phyloP scores from a whole-genome alignment of 2,888 invertebrate genomes.

The Drosophila colorata region DNA sequence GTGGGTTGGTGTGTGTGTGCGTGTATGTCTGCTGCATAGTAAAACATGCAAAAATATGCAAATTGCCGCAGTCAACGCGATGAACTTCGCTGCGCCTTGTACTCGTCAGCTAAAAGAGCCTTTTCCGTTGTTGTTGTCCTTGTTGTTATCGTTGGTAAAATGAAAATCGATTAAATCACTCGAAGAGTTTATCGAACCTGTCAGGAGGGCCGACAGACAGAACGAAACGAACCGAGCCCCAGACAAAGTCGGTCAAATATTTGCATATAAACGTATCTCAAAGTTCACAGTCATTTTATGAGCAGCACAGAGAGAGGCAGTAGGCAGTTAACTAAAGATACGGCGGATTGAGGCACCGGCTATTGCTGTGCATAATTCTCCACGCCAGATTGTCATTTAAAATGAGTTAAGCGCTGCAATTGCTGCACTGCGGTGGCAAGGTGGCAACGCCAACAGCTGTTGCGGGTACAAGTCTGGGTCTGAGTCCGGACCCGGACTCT shows the following conservation, averaged over 20 bases:
- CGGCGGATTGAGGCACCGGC: background rate
- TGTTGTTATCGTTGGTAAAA: constrained; percentile 22
- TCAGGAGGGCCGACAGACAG: constrained; percentile 22
- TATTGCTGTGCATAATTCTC: constrained; percentile 67
- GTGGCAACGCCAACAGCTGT: constrained; percentile 28
- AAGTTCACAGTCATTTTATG: constrained; percentile 32
- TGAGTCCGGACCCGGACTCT: constrained; percentile 5
- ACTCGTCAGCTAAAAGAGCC: constrained; percentile 66
- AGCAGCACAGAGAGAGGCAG: constrained; percentile 13
- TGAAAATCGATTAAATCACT: constrained; percentile 74
- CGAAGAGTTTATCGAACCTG: constrained; percentile 79
- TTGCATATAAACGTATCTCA: constrained; percentile 30
- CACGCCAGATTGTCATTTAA: constrained; percentile 84
- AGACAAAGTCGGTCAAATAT: constrained; percentile 57
- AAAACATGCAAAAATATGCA: constrained; percentile 79
- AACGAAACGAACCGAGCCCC: background rate
- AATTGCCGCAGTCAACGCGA: constrained; percentile 80
- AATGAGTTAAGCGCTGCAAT: constrained; percentile 80
- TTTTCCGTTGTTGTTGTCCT: constrained; percentile 52
- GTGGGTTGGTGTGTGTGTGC: constrained; percentile 28
- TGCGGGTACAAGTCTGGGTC: background rate
- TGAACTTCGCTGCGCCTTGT: constrained; percentile 66
- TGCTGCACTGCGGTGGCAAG: constrained; percentile 75
- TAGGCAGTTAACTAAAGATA: background rate
- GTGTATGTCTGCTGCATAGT: constrained; percentile 60